These are phyloP conservation scores for Phengaris alcon DNA, from an alignment of 2,888 invertebrate genomes.

Conservation along the genomic window DNA sequence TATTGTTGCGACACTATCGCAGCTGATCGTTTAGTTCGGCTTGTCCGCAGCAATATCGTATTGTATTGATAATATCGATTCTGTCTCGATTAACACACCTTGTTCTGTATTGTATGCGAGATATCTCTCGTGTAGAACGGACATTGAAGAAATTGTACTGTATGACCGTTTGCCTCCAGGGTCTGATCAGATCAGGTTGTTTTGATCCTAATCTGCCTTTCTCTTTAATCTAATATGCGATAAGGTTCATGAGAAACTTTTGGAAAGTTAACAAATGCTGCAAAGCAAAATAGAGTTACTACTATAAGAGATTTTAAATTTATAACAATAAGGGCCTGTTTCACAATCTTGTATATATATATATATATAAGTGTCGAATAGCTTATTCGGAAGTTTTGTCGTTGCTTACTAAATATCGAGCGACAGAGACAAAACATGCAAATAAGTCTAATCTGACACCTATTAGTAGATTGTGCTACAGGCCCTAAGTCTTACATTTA, in stretches of 20 bases:
- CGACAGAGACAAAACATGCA: too few species aligned
- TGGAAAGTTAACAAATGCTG: background rate
- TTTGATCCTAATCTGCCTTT: conserved; percentile 14
- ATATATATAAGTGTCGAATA: too few species aligned
- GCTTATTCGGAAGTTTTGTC: too few species aligned
- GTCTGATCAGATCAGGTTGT: background rate
- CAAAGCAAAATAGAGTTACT: too few species aligned
- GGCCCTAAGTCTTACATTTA: too few species aligned
- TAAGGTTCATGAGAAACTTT: background rate
- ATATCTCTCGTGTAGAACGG: background rate
- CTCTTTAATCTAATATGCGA: conserved; percentile 11
- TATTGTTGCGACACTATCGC: conserved; percentile 3
- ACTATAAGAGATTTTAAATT: too few species aligned
- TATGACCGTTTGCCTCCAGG: background rate
- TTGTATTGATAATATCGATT: conserved; percentile 9
- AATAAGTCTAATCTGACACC: too few species aligned
- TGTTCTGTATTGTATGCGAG: background rate
- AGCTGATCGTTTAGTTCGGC: background rate
- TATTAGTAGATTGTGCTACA: too few species aligned
- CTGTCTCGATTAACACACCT: background rate
- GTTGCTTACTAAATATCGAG: too few species aligned
- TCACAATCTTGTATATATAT: too few species aligned
- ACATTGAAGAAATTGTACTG: background rate
- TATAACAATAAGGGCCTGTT: too few species aligned
- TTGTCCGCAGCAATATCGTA: background rate